Evolutionary conservation across 1,140 invertebrate species (phyloP), one percentile per base, ranked within the genome.

Genomic region (Zaprionus camerounensis): DNA sequence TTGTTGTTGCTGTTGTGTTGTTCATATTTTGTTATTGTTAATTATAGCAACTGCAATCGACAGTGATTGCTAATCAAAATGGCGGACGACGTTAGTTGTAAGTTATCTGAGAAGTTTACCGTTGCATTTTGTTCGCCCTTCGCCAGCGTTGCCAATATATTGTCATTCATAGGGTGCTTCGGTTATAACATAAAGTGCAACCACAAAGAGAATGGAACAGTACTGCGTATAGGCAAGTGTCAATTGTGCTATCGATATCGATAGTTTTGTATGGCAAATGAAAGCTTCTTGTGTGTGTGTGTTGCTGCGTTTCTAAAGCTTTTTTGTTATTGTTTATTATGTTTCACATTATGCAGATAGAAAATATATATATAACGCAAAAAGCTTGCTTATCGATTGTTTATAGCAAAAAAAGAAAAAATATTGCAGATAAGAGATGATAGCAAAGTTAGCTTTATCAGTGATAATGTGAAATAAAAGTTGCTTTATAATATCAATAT

Each of bases 31-130:
- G 2, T 51, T 13, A 11, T 36, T 46, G 41, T 51, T 51, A 51
- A 12, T 51, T 51, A 51, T 51, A 51, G 46, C 20, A 51, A 51
- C 12, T 51, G 46, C 46, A 22, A 51, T 51, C 20, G 46, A 7
- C 9, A 11, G 1, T 5, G 46, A 51, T 13, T 51, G 46, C 20
- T 34, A 65, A 2, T 41, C 12, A 57, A 44, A 44, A 66, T 66
- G 64, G 17, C 64, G n/a, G 5, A 26, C 6, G 28, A 36, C 3
- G 36, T 1, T 56, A 22, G n/a, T 24, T 66, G 64, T 66, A 66
- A 66, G 64, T 56, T 57, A 56, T 22, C 9, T 24, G 46, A 46
- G n/a, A 46, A 46, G 41, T 46, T 46, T 46, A 46, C 41, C n/a
- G 41, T 46, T 46, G 41, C 41, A 7, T 17, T 46, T 17, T 46